These are phyloP conservation scores for Erebia aethiops DNA, from an alignment of 2,888 invertebrate genomes.

Conservation along the genomic window DNA sequence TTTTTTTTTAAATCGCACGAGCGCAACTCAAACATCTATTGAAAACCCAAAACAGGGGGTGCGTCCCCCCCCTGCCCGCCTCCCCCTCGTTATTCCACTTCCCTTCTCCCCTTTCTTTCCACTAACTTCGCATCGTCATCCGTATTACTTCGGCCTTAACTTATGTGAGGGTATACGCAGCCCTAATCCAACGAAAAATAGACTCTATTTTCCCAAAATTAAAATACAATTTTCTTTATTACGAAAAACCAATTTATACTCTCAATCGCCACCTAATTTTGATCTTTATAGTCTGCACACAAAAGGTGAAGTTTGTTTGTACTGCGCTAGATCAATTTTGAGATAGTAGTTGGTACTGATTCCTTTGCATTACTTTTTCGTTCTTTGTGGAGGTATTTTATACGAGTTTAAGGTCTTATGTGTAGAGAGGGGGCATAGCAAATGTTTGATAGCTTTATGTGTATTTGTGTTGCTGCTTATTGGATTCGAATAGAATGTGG, in stretches of 20 bases:
- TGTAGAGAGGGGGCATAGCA: constrained; percentile 57
- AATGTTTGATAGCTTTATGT: constrained; percentile 45
- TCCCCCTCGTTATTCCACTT: constrained; percentile 71
- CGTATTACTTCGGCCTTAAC: constrained; percentile 81
- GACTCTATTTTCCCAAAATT: constrained; percentile 25
- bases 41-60: constrained; percentile 81
- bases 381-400: constrained; percentile 80
- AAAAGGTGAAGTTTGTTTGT: constrained; percentile 52
- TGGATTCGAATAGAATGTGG: constrained; percentile 42
- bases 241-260: constrained; percentile 68
- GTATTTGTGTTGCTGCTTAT: constrained; percentile 40
- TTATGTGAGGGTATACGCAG: constrained; percentile 73
- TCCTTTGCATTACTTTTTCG: constrained; percentile 82
- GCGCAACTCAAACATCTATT: constrained; percentile 79
- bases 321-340: constrained; percentile 72
- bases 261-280: constrained; percentile 49
- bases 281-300: constrained; percentile 35
- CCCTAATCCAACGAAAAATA: constrained; percentile 42
- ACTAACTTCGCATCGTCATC: constrained; percentile 82
- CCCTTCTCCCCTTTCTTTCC: constrained; percentile 80
- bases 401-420: constrained; percentile 78
- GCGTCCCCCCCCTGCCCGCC: constrained; percentile 45
- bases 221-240: constrained; percentile 46
- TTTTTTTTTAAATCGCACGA: constrained; percentile 69
- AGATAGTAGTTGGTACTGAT: constrained; percentile 80